A percentile compares a stretch with the other conserved stretches of the same genome.
Conservation (phyloP, 2,797 vertebrate genomes). For the Muscicapa comitata region DNA sequence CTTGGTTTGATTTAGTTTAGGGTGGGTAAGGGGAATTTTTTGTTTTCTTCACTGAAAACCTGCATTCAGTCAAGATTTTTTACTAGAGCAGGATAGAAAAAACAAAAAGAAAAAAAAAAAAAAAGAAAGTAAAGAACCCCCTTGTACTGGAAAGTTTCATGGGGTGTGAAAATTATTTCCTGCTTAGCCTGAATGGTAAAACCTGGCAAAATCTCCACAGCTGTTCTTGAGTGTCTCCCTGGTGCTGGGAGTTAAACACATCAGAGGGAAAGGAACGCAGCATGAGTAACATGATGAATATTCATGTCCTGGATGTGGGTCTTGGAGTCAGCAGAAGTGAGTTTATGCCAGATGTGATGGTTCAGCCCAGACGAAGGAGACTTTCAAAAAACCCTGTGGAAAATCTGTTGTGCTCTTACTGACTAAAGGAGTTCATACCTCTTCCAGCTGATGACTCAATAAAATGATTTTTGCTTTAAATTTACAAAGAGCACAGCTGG, state of each 20-base stretch:
- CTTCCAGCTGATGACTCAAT: constrained; percentile 31
- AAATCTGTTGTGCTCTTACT: background rate
- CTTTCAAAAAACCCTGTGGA: constrained; percentile 46
- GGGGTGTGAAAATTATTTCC: background rate
- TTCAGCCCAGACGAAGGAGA: background rate
- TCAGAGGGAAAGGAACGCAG: constrained; percentile 26
- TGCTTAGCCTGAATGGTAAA: background rate
- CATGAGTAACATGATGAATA: constrained; percentile 53
- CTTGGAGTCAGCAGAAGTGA: constrained; percentile 48
- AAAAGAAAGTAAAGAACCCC: background rate
- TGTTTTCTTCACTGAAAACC: background rate
- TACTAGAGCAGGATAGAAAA: background rate
- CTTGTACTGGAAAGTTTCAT: background rate
- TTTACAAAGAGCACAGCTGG: background rate
- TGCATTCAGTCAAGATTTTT: background rate
- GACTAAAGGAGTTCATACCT: background rate
- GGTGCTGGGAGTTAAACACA: constrained; percentile 9
- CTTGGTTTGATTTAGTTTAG: background rate
- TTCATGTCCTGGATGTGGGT: constrained; percentile 52
- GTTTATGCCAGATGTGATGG: constrained; percentile 38
- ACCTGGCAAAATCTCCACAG: background rate
- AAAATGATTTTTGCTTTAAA: background rate
- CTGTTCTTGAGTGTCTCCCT: constrained; percentile 11
- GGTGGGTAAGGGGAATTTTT: background rate
- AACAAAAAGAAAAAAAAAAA: rapidly evolving